Conservation (phyloP, 2,113 vertebrate genomes). For the Lepisosteus osseus region DNA sequence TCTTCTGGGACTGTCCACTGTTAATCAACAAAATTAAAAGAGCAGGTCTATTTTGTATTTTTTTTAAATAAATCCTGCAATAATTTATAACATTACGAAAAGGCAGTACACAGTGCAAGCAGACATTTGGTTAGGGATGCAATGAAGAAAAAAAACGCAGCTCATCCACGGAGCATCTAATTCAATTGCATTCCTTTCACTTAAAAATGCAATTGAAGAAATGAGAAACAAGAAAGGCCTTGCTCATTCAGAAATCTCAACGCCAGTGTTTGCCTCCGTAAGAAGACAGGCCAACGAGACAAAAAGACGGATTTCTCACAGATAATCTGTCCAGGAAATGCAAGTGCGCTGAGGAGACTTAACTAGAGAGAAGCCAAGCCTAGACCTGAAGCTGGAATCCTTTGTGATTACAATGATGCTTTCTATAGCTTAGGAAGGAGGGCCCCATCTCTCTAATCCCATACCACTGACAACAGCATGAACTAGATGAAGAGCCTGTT, state of each 20-base stretch:
- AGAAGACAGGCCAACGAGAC: constrained; percentile 2
- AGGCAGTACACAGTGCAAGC: too few species aligned
- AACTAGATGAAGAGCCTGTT: constrained; percentile 27
- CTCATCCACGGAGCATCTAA: too few species aligned
- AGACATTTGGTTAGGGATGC: too few species aligned
- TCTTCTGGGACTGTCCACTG: too few species aligned
- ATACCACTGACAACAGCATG: constrained; percentile 23
- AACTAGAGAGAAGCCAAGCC: constrained; percentile 24
- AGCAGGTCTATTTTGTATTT: too few species aligned
- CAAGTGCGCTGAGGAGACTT: constrained; percentile 28
- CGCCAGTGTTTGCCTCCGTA: not conserved
- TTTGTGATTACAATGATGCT: constrained; percentile 25
- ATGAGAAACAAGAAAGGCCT: constrained; percentile 7
- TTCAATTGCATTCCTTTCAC: too few species aligned
- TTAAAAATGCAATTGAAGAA: too few species aligned
- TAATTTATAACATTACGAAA: too few species aligned
- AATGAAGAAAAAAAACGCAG: too few species aligned
- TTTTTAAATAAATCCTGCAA: too few species aligned
- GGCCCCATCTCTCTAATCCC: constrained; percentile 32
- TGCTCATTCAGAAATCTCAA: constrained; percentile 17
- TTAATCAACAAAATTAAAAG: too few species aligned
- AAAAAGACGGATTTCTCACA: constrained; percentile 7
- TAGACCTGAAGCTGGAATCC: constrained; percentile 26
- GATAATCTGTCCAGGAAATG: constrained; percentile 30
- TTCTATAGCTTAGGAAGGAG: constrained; percentile 20